These are phyloP conservation scores for Oscheius onirici DNA, from an alignment of 2,888 invertebrate genomes.

Conservation along the genomic window DNA sequence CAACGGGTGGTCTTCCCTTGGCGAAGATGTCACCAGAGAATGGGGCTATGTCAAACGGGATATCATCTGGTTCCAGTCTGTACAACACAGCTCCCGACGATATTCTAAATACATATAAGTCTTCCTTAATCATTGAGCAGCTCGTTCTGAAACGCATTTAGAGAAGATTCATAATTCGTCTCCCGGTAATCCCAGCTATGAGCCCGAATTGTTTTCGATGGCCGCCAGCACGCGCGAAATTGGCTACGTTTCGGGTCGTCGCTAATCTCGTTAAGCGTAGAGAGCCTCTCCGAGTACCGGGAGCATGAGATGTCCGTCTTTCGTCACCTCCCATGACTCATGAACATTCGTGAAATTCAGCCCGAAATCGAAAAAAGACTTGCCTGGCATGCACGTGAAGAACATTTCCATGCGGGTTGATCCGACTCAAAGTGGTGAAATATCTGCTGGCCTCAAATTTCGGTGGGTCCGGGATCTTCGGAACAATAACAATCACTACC, in stretches of 20 bases:
- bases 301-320: slow-evolving; percentile 3
- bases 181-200: slow-evolving; percentile 26
- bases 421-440: slow-evolving; percentile 5
- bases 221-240: slow-evolving; percentile 19
- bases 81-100: slow-evolving; percentile 15
- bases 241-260: slow-evolving; percentile 33
- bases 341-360: background rate
- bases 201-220: slow-evolving; percentile 26
- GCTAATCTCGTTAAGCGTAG: slow-evolving; percentile 33
- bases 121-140: background rate
- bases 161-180: no score
- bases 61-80: slow-evolving; percentile 28
- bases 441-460: slow-evolving; percentile 24
- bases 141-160: no score
- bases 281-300: slow-evolving; percentile 8
- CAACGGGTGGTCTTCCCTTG: background rate
- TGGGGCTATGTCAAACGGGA: slow-evolving; percentile 28
- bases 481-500: slow-evolving; percentile 20
- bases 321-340: slow-evolving; percentile 19
- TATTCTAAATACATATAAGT: background rate
- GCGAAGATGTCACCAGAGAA: slow-evolving; percentile 35
- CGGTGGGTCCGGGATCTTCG: slow-evolving; percentile 24
- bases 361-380: slow-evolving; percentile 4
- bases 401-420: background rate
- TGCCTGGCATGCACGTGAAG: slow-evolving; percentile 22